These are phyloP conservation scores for Leptatherina wallacei DNA, from an alignment of 2,797 vertebrate genomes.

Conservation along the genomic window DNA sequence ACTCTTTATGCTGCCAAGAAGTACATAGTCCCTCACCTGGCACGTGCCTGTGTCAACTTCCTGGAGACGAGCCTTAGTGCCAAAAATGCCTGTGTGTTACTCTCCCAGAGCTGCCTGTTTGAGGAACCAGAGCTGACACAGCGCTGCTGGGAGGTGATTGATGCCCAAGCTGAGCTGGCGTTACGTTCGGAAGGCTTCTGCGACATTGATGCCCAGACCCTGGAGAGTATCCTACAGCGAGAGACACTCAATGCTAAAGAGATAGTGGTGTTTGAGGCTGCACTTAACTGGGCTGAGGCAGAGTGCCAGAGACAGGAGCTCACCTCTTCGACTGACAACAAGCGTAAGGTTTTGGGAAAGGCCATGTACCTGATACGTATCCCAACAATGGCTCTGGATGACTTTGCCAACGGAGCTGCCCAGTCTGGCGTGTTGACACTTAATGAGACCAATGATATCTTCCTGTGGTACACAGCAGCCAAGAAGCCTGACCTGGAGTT, in stretches of 20 bases:
- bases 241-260: slow-evolving; percentile 99
- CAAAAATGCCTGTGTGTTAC: slow-evolving; percentile 95
- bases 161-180: slow-evolving; percentile 95
- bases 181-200: slow-evolving; percentile 97
- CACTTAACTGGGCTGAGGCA: slow-evolving; percentile 95
- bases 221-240: slow-evolving; percentile 95
- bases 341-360: slow-evolving; percentile 94
- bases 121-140: slow-evolving; percentile 98
- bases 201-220: slow-evolving; percentile 95
- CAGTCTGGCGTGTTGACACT: slow-evolving; percentile 96
- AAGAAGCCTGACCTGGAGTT: slow-evolving; percentile 96
- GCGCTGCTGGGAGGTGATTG: slow-evolving; percentile 99
- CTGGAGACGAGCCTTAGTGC: slow-evolving; percentile 97
- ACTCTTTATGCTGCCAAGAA: slow-evolving; percentile 98
- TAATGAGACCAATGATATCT: slow-evolving; percentile 97
- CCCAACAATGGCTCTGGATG: slow-evolving; percentile 95
- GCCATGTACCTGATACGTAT: slow-evolving; percentile 94
- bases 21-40: slow-evolving; percentile 97
- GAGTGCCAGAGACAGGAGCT: slow-evolving; percentile 95
- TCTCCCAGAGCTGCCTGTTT: slow-evolving; percentile 98
- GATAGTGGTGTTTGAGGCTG: slow-evolving; percentile 96
- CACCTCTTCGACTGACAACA: slow-evolving; percentile 91
- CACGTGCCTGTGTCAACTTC: slow-evolving; percentile 96
- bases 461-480: slow-evolving; percentile 97
- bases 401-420: slow-evolving; percentile 96